Evolutionary conservation across 2,113 vertebrate genomes (phyloP).

Genomic region (Neolamprologus sp.): DNA sequence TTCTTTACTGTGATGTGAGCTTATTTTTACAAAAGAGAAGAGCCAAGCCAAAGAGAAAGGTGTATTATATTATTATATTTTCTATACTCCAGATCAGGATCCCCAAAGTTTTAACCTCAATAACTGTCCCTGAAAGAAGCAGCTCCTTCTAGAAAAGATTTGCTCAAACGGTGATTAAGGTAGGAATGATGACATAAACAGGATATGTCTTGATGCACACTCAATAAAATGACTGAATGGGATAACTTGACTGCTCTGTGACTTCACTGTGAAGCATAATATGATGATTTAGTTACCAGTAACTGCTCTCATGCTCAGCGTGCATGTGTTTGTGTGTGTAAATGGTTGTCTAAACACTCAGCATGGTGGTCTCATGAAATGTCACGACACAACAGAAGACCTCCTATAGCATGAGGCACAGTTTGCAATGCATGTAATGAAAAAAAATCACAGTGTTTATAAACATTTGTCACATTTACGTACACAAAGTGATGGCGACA

Average conservation of each 20-base stretch:
- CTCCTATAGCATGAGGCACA: not conserved
- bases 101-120: not conserved
- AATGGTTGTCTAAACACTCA: not conserved
- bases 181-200: not conserved
- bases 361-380: not conserved
- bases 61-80: not conserved
- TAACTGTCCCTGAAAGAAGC: not conserved
- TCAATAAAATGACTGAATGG: not conserved
- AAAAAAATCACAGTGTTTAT: not conserved
- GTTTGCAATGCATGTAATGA: not conserved
- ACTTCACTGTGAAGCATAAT: not conserved
- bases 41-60: not conserved
- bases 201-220: not conserved
- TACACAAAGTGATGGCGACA: not conserved
- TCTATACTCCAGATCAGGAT: not conserved
- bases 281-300: not conserved
- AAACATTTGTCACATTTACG: not conserved
- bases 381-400: not conserved
- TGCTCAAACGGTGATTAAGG: not conserved
- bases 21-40: not conserved
- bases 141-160: not conserved
- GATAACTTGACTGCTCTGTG: not conserved
- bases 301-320: not conserved
- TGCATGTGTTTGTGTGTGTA: not conserved
- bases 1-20: not conserved